A percentile compares a stretch with the other conserved stretches of the same genome.
Conservation (phyloP, 2,888 invertebrate species). For the Mayetiola destructor region DNA sequence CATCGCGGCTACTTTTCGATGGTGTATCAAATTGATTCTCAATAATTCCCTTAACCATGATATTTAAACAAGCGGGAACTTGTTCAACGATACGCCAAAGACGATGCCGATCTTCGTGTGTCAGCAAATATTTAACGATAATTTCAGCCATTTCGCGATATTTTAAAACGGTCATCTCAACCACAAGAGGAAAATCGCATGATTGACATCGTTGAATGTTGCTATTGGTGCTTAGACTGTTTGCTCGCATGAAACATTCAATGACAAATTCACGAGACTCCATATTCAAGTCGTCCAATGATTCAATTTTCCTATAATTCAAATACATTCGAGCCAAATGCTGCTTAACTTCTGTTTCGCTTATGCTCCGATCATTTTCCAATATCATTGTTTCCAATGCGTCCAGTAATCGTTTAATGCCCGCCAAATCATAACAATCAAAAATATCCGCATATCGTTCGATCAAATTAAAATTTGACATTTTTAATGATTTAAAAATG, state of each 20-base stretch:
- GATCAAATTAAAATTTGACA: conserved; percentile 29
- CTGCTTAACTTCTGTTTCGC: conserved; percentile 26
- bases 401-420: conserved; percentile 28
- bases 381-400: conserved; percentile 26
- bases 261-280: background rate
- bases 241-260: conserved; percentile 25
- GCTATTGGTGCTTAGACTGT: conserved; percentile 27
- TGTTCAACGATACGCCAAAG: background rate
- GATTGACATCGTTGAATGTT: conserved; percentile 30
- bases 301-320: conserved; percentile 30
- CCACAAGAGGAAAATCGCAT: conserved; percentile 32
- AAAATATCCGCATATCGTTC: conserved; percentile 33
- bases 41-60: background rate
- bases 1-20: background rate
- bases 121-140: background rate
- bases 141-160: conserved; percentile 24
- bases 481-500: conserved; percentile 32
- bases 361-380: conserved; percentile 32
- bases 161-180: conserved; percentile 28
- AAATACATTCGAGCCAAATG: conserved; percentile 35
- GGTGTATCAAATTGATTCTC: background rate
- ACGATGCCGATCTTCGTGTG: background rate
- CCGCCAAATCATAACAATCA: conserved; percentile 31
- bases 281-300: conserved; percentile 31
- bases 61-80: background rate